Evolutionary conservation across 2,113 vertebrate species (phyloP), one percentile per base, ranked within the genome.

Genomic region (Menura novaehollandiae): DNA sequence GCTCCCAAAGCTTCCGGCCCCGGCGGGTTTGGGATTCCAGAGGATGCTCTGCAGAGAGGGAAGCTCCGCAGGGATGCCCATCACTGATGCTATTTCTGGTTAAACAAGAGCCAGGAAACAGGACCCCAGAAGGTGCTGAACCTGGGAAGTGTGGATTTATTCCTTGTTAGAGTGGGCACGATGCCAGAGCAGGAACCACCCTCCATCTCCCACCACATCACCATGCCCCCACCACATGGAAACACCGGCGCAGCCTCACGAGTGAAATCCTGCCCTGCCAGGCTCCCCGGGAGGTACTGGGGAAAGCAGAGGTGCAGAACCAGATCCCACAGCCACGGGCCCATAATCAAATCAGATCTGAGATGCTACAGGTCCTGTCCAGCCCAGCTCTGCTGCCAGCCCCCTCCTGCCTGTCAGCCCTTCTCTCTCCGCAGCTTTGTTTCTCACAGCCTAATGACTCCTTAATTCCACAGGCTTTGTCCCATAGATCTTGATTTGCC

Each of bases 401-500:
- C 60, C 52, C 1, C 81, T 93, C 69, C 88, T 26, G 35, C 33
- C 88, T 96, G 91, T 92, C 95, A 97, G 85, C 13, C 88, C 73
- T 93, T 21, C 88, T 77, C 72, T 73, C 22, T 4, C 43, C 32
- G 33, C 79, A 91, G 95, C 96, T 96, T 84, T 96, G 80, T 97
- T 96, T 96, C 91, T 86, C 23, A 15, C 60, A 84, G 27, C 92
- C 81, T 93, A 96, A 96, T 96, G 92, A 95, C 85, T 64, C 91
- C 85, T 92, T 96, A 94, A 93, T 95, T 93, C 93, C 5, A 2
- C 78, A 78, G 68, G 53, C 88, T 95, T 41, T 52, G 88, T 86
- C 93, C 95, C 90, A 96, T 91, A 95, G 52, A 93, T 97, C 92
- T 96, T 96, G 53, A 97, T 97, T 96, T 95, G 72, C 83, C 85